Evolutionary conservation across 1,140 invertebrate genomes (phyloP).

Genomic region (Trichonephila clavata): DNA sequence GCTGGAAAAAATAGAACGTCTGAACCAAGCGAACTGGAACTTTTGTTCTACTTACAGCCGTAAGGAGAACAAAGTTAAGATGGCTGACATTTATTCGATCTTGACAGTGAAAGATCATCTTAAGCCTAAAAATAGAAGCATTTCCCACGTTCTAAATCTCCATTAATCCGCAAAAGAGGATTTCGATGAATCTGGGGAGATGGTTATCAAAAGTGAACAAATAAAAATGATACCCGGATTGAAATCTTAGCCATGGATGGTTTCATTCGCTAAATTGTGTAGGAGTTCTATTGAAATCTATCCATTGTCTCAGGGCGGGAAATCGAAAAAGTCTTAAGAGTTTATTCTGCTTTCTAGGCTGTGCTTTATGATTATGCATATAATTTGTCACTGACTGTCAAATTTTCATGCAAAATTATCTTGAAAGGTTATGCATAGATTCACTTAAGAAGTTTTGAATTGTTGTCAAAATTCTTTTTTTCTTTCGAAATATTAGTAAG

Average conservation of each 20-base stretch:
- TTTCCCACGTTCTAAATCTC: conserved; percentile 5
- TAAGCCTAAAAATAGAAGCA: conserved; percentile 12
- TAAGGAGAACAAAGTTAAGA: conserved; percentile 11
- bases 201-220: not conserved
- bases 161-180: conserved; percentile 1
- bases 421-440: not conserved
- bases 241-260: not conserved
- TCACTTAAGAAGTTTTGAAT: too few species aligned
- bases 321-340: not conserved
- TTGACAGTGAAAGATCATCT: conserved; percentile 29
- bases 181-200: not conserved
- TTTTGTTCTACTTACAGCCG: not conserved
- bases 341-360: not conserved
- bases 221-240: not conserved
- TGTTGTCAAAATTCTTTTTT: too few species aligned
- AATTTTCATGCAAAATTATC: not conserved
- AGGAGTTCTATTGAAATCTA: not conserved
- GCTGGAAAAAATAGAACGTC: not conserved
- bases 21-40: conserved; percentile 14
- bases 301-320: not conserved
- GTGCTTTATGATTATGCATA: not conserved
- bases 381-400: not conserved
- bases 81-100: conserved; percentile 5
- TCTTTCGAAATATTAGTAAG: too few species aligned
- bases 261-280: not conserved